A percentile compares a stretch with the other conserved stretches of the same genome.
phyloP scores from a whole-genome alignment of 2,888 invertebrate species.

The Leucophenga montana region DNA sequence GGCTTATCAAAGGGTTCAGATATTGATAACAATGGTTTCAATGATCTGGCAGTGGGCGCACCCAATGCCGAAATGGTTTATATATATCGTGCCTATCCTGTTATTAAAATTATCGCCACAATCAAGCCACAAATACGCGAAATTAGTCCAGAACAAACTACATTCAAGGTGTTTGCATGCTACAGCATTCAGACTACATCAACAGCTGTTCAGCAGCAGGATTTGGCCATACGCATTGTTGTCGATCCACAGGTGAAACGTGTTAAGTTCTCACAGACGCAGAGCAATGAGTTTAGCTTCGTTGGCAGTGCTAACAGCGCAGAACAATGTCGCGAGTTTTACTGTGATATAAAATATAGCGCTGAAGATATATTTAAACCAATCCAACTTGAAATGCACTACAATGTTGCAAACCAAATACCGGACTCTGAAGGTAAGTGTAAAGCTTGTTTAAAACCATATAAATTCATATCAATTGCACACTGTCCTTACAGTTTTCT shows the following conservation, averaged over 20 bases:
- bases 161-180: conserved; percentile 68
- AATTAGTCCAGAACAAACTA: conserved; percentile 70
- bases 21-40: conserved; percentile 71
- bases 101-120: conserved; percentile 68
- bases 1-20: conserved; percentile 74
- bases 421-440: conserved; percentile 67
- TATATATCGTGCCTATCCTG: conserved; percentile 73
- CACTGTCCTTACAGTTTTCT: conserved; percentile 60
- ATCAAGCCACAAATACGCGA: conserved; percentile 68
- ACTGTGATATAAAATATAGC: conserved; percentile 67
- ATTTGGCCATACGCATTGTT: conserved; percentile 62
- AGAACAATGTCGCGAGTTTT: conserved; percentile 65
- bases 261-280: conserved; percentile 57
- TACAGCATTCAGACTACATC: conserved; percentile 63
- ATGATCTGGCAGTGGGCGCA: conserved; percentile 73
- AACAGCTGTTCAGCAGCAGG: conserved; percentile 56
- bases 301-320: conserved; percentile 55
- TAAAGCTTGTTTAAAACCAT: background rate
- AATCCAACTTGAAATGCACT: conserved; percentile 71
- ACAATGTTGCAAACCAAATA: conserved; percentile 66
- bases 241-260: conserved; percentile 69
- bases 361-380: conserved; percentile 72
- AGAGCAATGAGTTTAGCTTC: conserved; percentile 63
- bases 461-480: too few relatives aligned
- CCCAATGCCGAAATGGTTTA: conserved; percentile 73